A percentile compares a stretch with the other conserved stretches of the same genome.
These are phyloP conservation scores for Melinaea marsaeus DNA, from an alignment of 2,888 invertebrate species.

Conservation along the genomic window DNA sequence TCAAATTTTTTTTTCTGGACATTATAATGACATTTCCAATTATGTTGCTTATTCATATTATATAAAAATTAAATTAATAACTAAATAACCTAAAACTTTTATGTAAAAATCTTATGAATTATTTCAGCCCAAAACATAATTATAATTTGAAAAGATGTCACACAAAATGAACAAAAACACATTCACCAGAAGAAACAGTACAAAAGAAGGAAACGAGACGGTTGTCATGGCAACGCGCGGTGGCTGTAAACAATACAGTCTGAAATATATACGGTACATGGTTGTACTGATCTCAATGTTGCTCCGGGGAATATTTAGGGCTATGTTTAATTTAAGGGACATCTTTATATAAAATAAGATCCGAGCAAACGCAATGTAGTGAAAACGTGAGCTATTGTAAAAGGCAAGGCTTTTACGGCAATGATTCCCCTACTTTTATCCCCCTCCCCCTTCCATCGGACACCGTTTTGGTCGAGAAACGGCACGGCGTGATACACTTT, in stretches of 20 bases:
- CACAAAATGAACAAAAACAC: background rate
- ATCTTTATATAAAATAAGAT: slow-evolving; percentile 44
- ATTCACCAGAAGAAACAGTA: background rate
- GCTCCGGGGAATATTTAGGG: slow-evolving; percentile 13
- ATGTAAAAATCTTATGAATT: no score
- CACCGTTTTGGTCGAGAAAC: slow-evolving; percentile 28
- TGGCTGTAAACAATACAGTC: slow-evolving; percentile 30
- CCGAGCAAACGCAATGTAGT: slow-evolving; percentile 58
- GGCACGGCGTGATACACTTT: slow-evolving; percentile 31
- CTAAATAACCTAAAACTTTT: no score
- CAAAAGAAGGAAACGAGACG: slow-evolving; percentile 21
- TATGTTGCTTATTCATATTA: no score
- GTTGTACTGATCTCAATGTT: slow-evolving; percentile 9
- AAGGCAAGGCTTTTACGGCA: slow-evolving; percentile 53
- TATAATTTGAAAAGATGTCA: background rate
- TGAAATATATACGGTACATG: slow-evolving; percentile 22
- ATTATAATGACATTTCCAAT: no score
- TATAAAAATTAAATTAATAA: background rate
- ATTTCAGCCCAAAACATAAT: no score
- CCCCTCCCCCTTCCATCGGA: slow-evolving; percentile 18
- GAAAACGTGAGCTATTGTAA: slow-evolving; percentile 62
- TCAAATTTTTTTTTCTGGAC: background rate
- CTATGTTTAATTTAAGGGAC: slow-evolving; percentile 12
- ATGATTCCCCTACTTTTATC: slow-evolving; percentile 26
- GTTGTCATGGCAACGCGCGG: slow-evolving; percentile 36